phyloP scores from a whole-genome alignment of 1,140 invertebrate species.

The Camponotus vicinus region DNA sequence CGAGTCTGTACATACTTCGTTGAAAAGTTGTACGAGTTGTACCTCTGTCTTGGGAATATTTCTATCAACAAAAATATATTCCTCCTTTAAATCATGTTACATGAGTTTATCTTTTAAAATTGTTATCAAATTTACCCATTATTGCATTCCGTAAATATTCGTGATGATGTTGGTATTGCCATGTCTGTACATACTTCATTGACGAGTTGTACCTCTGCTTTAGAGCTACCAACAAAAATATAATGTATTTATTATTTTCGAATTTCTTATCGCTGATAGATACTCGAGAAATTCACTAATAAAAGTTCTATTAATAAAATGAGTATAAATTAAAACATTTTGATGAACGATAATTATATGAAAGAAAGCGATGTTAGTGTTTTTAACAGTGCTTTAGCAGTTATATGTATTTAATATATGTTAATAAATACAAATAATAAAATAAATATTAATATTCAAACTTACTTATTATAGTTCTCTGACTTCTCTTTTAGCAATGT shows the following conservation, averaged over 20 bases:
- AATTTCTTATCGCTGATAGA: neutral
- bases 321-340: neutral
- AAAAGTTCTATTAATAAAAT: neutral
- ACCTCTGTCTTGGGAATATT: neutral
- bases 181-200: neutral
- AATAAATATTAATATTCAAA: neutral
- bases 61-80: neutral
- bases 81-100: neutral
- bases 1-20: neutral
- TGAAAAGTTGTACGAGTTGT: too few species aligned
- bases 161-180: neutral
- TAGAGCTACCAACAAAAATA: neutral
- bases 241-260: neutral
- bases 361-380: neutral
- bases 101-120: neutral
- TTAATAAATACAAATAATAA: neutral
- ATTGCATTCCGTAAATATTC: neutral
- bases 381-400: neutral
- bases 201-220: neutral
- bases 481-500: neutral
- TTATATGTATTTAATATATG: neutral
- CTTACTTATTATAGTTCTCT: slow-evolving; percentile 30
- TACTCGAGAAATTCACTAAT: too few species aligned
- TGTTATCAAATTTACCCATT: neutral
- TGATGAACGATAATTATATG: neutral